phyloP scores from a whole-genome alignment of 2,797 vertebrate genomes.

The Philypnodon macrostomus region DNA sequence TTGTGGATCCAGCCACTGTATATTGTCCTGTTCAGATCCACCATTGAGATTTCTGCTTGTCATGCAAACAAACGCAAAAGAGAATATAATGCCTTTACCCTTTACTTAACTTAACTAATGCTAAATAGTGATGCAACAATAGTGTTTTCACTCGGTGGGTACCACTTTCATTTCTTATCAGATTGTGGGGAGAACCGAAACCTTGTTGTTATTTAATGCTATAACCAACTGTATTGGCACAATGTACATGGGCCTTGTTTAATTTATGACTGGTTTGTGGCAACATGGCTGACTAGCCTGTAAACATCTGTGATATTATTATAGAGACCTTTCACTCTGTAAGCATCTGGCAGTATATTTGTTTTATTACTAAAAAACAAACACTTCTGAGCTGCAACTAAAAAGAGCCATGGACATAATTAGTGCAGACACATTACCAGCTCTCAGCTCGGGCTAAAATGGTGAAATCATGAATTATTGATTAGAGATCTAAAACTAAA shows the following conservation, averaged over 20 bases:
- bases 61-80: too few species aligned
- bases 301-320: not conserved
- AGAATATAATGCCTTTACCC: too few species aligned
- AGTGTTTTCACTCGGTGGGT: not conserved
- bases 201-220: constrained; percentile 14
- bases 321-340: not conserved
- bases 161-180: constrained; percentile 47
- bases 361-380: constrained; percentile 1
- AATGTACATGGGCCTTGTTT: not conserved
- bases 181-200: constrained; percentile 60
- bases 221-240: constrained; percentile 9
- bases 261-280: constrained; percentile 2
- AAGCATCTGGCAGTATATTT: constrained; percentile 12
- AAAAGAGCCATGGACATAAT: constrained; percentile 46
- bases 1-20: too few species aligned
- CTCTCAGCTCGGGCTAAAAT: constrained; percentile 37
- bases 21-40: too few species aligned
- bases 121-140: constrained; percentile 3
- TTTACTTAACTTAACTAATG: too few species aligned
- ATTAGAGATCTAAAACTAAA: constrained; percentile 42
- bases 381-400: not conserved
- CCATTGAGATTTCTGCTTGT: too few species aligned
- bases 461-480: constrained; percentile 43
- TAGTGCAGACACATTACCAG: constrained; percentile 53
- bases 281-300: not conserved